Percentiles rank a stretch among this genome's conserved stretches.
Evolutionary conservation across 2,113 vertebrate species (phyloP).

Genomic region (Rhinolophus sinicus): DNA sequence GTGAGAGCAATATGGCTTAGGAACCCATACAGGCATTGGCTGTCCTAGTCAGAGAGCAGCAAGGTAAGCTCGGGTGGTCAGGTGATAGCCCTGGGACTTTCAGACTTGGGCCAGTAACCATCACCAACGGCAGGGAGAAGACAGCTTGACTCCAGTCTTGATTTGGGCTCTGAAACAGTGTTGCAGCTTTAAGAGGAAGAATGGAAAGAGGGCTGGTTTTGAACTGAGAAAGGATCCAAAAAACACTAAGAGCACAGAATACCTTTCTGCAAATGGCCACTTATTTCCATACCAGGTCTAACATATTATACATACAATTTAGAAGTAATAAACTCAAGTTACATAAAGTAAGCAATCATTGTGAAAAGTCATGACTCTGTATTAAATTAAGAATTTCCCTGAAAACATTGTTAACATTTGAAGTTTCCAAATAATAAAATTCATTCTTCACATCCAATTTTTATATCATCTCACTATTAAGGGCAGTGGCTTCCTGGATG

Average conservation of each 20-base stretch:
- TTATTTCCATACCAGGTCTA: neutral
- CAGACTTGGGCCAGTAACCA: neutral
- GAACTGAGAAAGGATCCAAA: neutral
- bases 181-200: neutral
- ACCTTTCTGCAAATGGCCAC: neutral
- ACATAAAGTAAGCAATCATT: constrained; percentile 45
- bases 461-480: constrained; percentile 71
- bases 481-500: constrained; percentile 75
- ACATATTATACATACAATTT: neutral
- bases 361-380: neutral
- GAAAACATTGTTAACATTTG: constrained; percentile 4
- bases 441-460: constrained; percentile 54
- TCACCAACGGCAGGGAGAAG: neutral
- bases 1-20: neutral
- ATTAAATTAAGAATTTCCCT: constrained; percentile 12
- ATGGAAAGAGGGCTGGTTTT: neutral
- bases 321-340: constrained; percentile 30
- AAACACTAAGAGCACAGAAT: neutral
- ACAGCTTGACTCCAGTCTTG: neutral
- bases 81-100: neutral
- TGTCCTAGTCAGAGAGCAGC: neutral
- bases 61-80: neutral
- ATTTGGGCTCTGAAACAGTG: neutral
- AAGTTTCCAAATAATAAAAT: constrained; percentile 64
- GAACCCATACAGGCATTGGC: neutral